Evolutionary conservation across 2,797 vertebrate species (phyloP), one percentile per base, ranked within the genome.

Genomic region (Martes flavigula): DNA sequence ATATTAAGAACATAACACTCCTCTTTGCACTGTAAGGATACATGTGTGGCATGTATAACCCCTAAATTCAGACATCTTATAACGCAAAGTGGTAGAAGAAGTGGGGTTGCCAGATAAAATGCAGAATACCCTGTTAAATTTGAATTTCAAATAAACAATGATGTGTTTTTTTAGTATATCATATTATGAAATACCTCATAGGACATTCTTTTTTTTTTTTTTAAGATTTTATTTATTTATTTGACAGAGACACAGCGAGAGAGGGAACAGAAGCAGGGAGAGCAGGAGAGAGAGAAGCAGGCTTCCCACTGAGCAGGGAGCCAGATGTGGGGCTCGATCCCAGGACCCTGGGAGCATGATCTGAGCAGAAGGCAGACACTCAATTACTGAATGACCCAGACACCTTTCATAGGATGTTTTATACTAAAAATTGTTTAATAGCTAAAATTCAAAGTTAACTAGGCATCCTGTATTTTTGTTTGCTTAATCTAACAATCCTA

Each of bases 401-500:
- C 8, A 27, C 58, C 25, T 30, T 81, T 27, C 54, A 73, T 48
- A 30, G 20, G 7, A 88, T 30, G 58, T 17, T 30, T 62, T 87
- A 82, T 13, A 38, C 40, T 78, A 96, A 91, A 93, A 82, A 27
- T 14, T 46, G 66, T 27, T 38, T 78, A n/a, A 68, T 86, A 35
- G 25, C 21, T 96, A 68, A 87, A 91, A 93, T 87, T 93, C 66
- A 93, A 79, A 95, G 18, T 79, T 81, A 56, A 66, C 23, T 86
- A 14, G 43, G 18, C 38, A 87, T 27, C 7, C 14, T 90, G 7
- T 40, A 35, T 87, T 66, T 92, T 91, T 56, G 77, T 68, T 94
- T 90, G 43, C 72, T 93, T 88, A 48, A 64, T 64, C 56, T 87
- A 30, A 2, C 54, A 72, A 20, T 25, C 3, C 30, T 86, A 64